Percentiles rank a stretch among this genome's conserved stretches.
phyloP scores from a whole-genome alignment of 2,113 vertebrate species.

The Rutilus rutilus region DNA sequence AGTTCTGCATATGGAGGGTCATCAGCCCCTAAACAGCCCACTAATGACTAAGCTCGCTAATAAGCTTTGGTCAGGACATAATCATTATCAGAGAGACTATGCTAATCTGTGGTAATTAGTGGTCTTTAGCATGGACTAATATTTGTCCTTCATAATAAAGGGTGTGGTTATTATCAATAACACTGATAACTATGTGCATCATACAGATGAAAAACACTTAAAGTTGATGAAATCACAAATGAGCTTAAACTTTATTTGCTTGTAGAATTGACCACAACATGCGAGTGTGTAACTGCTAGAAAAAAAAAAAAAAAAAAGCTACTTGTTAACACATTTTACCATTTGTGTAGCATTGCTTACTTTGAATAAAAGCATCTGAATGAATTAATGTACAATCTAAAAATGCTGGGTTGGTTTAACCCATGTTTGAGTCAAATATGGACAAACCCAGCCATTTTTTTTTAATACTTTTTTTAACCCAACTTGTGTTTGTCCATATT shows the following conservation, averaged over 20 bases:
- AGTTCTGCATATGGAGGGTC: neutral
- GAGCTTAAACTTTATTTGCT: neutral
- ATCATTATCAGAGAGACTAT: slow-evolving; percentile 63
- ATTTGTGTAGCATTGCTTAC: neutral
- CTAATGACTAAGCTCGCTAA: slow-evolving; percentile 61
- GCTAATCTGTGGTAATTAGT: slow-evolving; percentile 65
- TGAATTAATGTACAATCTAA: neutral
- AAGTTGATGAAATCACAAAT: neutral
- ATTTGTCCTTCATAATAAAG: slow-evolving; percentile 21
- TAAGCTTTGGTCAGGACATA: slow-evolving; percentile 70
- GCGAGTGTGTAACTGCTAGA: neutral
- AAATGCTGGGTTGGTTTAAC: too few relatives aligned
- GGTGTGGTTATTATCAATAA: neutral
- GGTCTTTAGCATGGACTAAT: slow-evolving; percentile 7
- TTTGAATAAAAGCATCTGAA: neutral
- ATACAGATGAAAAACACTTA: neutral
- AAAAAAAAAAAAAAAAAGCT: neutral
- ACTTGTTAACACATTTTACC: neutral
- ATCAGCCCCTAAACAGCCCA: slow-evolving; percentile 54
- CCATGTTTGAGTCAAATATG: too few relatives aligned
- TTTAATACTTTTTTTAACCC: too few relatives aligned
- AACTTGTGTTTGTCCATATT: too few relatives aligned
- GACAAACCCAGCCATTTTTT: too few relatives aligned
- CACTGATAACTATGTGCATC: neutral
- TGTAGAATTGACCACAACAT: neutral